Percentiles rank a stretch among this genome's conserved stretches.
phyloP scores from a whole-genome alignment of 2,113 vertebrate species.

The Orientallactaga bullata region DNA sequence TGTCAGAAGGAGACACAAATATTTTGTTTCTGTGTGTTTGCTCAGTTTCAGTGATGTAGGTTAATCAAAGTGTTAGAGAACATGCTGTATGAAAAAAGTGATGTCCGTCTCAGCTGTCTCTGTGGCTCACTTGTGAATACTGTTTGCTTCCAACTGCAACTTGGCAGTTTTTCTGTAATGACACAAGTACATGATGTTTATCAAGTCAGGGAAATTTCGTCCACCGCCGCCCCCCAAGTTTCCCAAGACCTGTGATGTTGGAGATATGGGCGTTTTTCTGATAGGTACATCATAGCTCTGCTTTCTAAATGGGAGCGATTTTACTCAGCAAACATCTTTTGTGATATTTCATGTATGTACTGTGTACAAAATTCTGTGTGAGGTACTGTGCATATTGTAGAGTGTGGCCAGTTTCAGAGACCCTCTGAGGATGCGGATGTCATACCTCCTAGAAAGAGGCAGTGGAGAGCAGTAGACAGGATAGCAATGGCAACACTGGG shows the following conservation, averaged over 20 bases:
- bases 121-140: not conserved
- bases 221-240: not conserved
- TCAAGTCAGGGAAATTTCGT: not conserved
- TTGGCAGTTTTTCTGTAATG: slow-evolving; percentile 8
- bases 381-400: not conserved
- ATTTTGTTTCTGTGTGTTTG: not conserved
- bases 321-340: not conserved
- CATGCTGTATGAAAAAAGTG: not conserved
- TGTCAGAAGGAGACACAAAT: not conserved
- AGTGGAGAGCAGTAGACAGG: not conserved
- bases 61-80: not conserved
- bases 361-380: accelerated
- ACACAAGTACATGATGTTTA: not conserved
- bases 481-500: not conserved
- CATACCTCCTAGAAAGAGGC: not conserved
- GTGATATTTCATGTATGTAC: not conserved
- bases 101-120: not conserved
- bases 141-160: not conserved
- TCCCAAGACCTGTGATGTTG: not conserved
- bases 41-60: not conserved
- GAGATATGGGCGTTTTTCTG: not conserved
- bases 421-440: too few relatives aligned
- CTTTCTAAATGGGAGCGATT: not conserved
- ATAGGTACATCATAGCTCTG: not conserved
- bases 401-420: not conserved